Percentiles rank a stretch among this genome's conserved stretches.
These are phyloP conservation scores for Spodoptera picta DNA, from an alignment of 2,888 invertebrate species.

Conservation along the genomic window DNA sequence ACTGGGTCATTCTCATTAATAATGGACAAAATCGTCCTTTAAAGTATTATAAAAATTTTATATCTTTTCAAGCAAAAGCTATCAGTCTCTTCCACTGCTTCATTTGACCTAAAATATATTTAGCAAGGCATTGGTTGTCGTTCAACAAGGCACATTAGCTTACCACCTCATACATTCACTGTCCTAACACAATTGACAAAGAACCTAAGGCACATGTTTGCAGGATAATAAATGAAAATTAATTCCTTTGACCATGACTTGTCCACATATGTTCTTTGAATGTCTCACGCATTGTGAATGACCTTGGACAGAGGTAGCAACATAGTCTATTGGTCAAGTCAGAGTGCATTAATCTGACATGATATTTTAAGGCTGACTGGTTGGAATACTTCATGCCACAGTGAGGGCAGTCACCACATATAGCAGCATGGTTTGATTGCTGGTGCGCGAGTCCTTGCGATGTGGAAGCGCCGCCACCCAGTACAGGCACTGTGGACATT, in stretches of 20 bases:
- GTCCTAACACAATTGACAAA: conserved; percentile 60
- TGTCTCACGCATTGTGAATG: conserved; percentile 91
- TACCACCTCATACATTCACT: conserved; percentile 37
- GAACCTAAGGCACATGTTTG: conserved; percentile 75
- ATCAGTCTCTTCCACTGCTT: conserved; percentile 54
- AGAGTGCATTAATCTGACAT: conserved; percentile 91
- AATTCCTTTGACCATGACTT: conserved; percentile 90
- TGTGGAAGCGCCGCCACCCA: conserved; percentile 77
- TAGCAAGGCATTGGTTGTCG: conserved; percentile 41
- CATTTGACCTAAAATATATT: conserved; percentile 42
- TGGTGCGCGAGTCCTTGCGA: conserved; percentile 79
- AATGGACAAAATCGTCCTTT: conserved; percentile 27
- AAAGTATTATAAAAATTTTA: conserved; percentile 37
- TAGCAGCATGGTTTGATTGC: conserved; percentile 85
- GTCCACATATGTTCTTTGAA: conserved; percentile 92
- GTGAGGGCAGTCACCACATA: conserved; percentile 91
- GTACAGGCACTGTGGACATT: conserved; percentile 75
- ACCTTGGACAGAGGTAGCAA: conserved; percentile 91
- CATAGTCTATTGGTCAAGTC: conserved; percentile 91
- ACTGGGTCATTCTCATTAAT: conserved; percentile 10
- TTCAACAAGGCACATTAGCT: conserved; percentile 55
- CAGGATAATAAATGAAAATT: conserved; percentile 58
- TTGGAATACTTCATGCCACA: conserved; percentile 91
- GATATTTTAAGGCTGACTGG: conserved; percentile 91
- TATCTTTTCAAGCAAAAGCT: conserved; percentile 52